phyloP scores from a whole-genome alignment of 2,888 invertebrate genomes.

The Metalampra italica region DNA sequence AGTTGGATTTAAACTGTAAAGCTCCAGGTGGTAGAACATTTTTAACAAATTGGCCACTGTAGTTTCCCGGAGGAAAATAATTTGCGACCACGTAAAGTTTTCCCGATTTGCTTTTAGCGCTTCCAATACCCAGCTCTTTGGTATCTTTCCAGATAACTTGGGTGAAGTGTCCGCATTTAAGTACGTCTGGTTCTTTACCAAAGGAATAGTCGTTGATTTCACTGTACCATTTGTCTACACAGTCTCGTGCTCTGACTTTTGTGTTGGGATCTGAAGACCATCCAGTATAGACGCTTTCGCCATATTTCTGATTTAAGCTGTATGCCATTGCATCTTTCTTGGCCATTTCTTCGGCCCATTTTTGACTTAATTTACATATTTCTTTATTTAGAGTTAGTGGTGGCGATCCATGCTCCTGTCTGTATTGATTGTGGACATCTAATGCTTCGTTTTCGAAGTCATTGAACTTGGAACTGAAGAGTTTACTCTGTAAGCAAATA shows the following conservation, averaged over 20 bases:
- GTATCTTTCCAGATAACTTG: constrained; percentile 91
- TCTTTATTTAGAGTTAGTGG: constrained; percentile 79
- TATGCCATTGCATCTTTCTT: constrained; percentile 81
- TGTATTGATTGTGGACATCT: constrained; percentile 62
- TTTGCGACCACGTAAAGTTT: constrained; percentile 91
- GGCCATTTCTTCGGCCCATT: constrained; percentile 85
- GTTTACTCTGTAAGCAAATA: constrained; percentile 55
- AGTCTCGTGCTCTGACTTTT: constrained; percentile 82
- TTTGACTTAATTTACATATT: constrained; percentile 81
- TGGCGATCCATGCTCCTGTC: constrained; percentile 62
- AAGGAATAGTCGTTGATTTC: constrained; percentile 85
- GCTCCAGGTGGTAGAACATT: constrained; percentile 82
- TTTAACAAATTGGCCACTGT: constrained; percentile 82
- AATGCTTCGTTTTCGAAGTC: constrained; percentile 66
- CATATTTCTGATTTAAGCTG: constrained; percentile 80
- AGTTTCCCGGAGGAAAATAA: constrained; percentile 91
- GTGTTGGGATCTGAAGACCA: constrained; percentile 82
- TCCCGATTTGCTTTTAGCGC: constrained; percentile 85
- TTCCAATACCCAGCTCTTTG: constrained; percentile 86
- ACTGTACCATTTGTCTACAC: constrained; percentile 87
- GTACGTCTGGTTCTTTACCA: constrained; percentile 81
- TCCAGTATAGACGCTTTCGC: constrained; percentile 85
- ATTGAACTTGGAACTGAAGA: constrained; percentile 55
- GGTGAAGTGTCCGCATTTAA: constrained; percentile 83
- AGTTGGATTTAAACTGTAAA: constrained; percentile 45